Base-by-base conservation (phyloP, 2,113 vertebrate genomes). In the Lutjanus erythropterus region DNA sequence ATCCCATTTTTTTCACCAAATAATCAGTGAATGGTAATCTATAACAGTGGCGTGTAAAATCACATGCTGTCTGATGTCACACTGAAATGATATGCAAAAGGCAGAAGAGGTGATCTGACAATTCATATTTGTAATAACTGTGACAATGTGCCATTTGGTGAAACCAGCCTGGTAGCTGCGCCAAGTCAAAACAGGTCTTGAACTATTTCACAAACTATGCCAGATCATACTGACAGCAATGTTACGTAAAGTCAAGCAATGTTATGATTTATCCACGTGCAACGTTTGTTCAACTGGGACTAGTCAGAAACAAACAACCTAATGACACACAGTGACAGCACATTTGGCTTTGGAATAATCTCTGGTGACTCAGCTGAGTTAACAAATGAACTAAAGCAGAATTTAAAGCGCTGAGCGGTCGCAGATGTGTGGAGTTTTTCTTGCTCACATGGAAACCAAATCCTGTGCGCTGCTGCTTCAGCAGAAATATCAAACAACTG, bases 401-500 rank as follows among this genome's bases (percentile, higher is more conserved):
- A 37, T 80, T 78, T 73, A 65, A 87, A 86, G 53, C 49, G 49
- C 31, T 68, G 78, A 89, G 41, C 39, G 56, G 71, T 56, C 71
- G n/a, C 78, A 84, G 82, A 90, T 90, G 68, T 87, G 78, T 44
- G 27, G 65, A 59, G 44, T 31, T 78, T 58, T 79, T 72, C 31
- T 79, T 59, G 56, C 78, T 86, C 49, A 75, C 72, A 83, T 70
- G 73, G 77, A 88, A 93, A 86, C 78, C 65, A 90, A 91, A 89
- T 88, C 81, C 77, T 87, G 60, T 76, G 62, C 56, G 50, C 58
- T 85, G 85, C 86, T 91, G 88, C 85, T 89, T 90, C 85, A 89
- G 90, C 82, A 90, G 74, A 91, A 88, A 87, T 82, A 88, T 83
- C 68, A 83, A 91, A 87, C 33, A 81, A 88, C 37, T 78, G 62